Evolutionary conservation across 2,888 invertebrate genomes (phyloP).

Genomic region (Ischnus inquisitorius): DNA sequence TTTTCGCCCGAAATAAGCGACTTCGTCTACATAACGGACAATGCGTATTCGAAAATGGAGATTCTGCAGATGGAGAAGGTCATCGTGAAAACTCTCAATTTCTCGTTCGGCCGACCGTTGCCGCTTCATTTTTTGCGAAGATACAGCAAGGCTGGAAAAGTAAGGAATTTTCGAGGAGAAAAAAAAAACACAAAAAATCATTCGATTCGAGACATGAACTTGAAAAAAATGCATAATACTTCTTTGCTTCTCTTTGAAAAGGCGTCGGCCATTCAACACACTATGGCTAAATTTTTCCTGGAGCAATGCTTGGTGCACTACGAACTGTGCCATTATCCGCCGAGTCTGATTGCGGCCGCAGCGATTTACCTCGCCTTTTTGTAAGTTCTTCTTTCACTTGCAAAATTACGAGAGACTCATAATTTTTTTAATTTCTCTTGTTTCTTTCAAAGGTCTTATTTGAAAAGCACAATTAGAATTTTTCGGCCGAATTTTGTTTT

Average conservation of each 20-base stretch:
- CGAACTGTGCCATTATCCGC: slow-evolving; percentile 91
- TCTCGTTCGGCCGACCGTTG: slow-evolving; percentile 94
- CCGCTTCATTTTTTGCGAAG: slow-evolving; percentile 96
- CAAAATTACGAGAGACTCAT: background rate
- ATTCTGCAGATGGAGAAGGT: slow-evolving; percentile 93
- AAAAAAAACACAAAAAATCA: slow-evolving; percentile 56
- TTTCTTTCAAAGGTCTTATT: too few species aligned
- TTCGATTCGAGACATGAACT: background rate
- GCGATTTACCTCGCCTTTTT: slow-evolving; percentile 92
- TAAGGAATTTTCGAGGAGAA: slow-evolving; percentile 68
- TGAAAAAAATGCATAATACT: background rate
- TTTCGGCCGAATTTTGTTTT: too few species aligned
- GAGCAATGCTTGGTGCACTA: slow-evolving; percentile 95
- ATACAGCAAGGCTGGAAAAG: slow-evolving; percentile 88
- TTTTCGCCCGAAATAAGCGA: slow-evolving; percentile 95
- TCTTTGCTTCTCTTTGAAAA: slow-evolving; percentile 18
- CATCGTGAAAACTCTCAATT: slow-evolving; percentile 92
- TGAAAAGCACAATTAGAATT: too few species aligned
- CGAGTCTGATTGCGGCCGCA: slow-evolving; percentile 94
- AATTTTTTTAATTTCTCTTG: slow-evolving; percentile 18
- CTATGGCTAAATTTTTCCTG: slow-evolving; percentile 95
- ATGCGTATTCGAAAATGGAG: slow-evolving; percentile 92
- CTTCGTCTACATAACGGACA: slow-evolving; percentile 96
- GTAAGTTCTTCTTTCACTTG: slow-evolving; percentile 78
- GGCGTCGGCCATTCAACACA: slow-evolving; percentile 90